Conservation (phyloP, 2,888 invertebrate species). For the Cetonia aurata region DNA sequence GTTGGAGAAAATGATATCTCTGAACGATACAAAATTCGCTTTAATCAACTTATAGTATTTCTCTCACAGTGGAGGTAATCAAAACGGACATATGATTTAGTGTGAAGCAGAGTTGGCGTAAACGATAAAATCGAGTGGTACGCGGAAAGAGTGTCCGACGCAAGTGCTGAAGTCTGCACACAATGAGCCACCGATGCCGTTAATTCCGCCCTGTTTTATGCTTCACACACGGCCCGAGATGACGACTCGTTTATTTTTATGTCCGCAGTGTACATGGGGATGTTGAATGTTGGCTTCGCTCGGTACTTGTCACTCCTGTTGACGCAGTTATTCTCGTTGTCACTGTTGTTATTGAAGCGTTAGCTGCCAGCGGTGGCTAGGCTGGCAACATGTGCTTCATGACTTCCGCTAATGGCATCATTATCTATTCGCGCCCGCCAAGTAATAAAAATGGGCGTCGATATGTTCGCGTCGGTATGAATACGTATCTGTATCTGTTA, state of each 20-base stretch:
- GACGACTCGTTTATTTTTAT: slow-evolving; percentile 34
- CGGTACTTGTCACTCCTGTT: not conserved
- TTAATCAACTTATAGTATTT: slow-evolving; percentile 34
- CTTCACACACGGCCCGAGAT: slow-evolving; percentile 15
- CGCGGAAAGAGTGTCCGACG: not conserved
- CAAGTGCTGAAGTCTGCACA: slow-evolving; percentile 34
- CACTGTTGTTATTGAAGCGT: not conserved
- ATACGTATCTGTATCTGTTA: not conserved
- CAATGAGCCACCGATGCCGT: slow-evolving; percentile 28
- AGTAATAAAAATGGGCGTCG: slow-evolving; percentile 12
- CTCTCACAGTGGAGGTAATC: slow-evolving; percentile 36
- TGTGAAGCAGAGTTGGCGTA: slow-evolving; percentile 19
- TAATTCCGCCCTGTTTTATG: slow-evolving; percentile 38
- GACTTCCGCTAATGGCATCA: slow-evolving; percentile 23
- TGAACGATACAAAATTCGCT: slow-evolving; percentile 10
- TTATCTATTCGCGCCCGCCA: slow-evolving; percentile 16
- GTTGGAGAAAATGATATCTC: too few species aligned
- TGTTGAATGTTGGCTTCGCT: not conserved
- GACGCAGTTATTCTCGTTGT: not conserved
- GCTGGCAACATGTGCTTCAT: slow-evolving; percentile 16
- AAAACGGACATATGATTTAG: slow-evolving; percentile 43
- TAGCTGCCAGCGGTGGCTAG: not conserved
- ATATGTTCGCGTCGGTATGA: not conserved
- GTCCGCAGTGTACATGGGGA: not conserved
- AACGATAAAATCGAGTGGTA: slow-evolving; percentile 31